Evolutionary conservation across 2,113 vertebrate genomes (phyloP), one percentile per base, ranked within the genome.

Genomic region (Gopherus evgoodei): DNA sequence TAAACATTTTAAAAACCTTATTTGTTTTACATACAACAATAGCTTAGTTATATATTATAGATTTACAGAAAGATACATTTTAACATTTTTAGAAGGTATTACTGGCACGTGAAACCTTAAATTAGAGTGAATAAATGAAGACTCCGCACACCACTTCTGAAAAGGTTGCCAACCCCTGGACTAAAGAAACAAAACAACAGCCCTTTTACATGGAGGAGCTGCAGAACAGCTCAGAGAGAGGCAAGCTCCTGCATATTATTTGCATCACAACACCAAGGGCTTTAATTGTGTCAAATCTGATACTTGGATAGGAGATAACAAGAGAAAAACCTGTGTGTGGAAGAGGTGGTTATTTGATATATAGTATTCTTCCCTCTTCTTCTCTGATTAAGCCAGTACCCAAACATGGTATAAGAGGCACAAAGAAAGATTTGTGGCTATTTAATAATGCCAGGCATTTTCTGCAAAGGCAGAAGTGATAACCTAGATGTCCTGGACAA

Each of bases 181-280:
- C 88, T 90, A 95, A 95, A 92, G 79, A 96, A 96, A 94, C 82
- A 95, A 96, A 62, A 97, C 92, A 96, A 31, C 83, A 93, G 57
- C 65, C 87, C 69, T 62, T 47, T 94, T 80, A 59, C 95, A 88
- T 25, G 90, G 86, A 52, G 88, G 85, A 92, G 81, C 87, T 91
- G 81, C 75, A 81, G 52, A 94, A 88, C 50, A 65, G 65, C 87
- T 93, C 59, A 81, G 90, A 93, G 38, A 47, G 42, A 95, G 72
- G 38, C 78, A 93, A 95, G 83, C 91, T 93, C 82, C 93, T 75
- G 38, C 38, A 22, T 6, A 1, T 22, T 5, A 88, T 92, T n/a
- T 76, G 24, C 59, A 85, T 82, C 87, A 49, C 8, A 52, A 31
- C 12, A 31, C 19, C 42, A 50, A 29, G 8, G 31, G n/a, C 84